These are phyloP conservation scores for Chelidonichthys spinosus DNA, from an alignment of 2,797 vertebrate genomes.

Conservation along the genomic window DNA sequence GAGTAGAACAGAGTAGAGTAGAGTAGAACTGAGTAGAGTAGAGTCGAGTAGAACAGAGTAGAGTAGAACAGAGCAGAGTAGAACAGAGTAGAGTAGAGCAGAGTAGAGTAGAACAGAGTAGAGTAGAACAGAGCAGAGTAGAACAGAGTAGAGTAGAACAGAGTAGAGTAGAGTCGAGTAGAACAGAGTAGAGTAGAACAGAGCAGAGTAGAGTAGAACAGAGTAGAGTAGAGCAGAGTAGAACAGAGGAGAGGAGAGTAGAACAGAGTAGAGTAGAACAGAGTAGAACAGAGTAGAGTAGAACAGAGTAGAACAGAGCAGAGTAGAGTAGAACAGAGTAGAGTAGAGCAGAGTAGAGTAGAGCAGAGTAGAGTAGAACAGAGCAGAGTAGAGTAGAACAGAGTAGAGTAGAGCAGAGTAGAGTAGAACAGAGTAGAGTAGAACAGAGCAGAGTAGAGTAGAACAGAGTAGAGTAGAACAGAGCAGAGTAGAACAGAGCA, in stretches of 20 bases:
- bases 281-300: neutral
- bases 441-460: neutral
- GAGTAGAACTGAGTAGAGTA: neutral
- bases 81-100: neutral
- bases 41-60: neutral
- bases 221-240: conserved; percentile 29
- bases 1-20: neutral
- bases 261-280: neutral
- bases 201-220: neutral
- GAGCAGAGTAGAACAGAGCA: neutral
- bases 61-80: neutral
- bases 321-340: neutral
- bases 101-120: neutral
- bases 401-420: no score
- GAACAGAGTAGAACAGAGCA: no score
- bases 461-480: neutral
- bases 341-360: neutral
- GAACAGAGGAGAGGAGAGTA: neutral
- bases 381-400: no score
- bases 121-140: no score
- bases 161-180: no score
- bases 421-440: no score
- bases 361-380: no score
- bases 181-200: no score
- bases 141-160: no score